Percentiles rank a stretch among this genome's conserved stretches.
phyloP scores from a whole-genome alignment of 37 sponge, comb jelly and placozoan genomes.

The Cladorhizidae sp. region DNA sequence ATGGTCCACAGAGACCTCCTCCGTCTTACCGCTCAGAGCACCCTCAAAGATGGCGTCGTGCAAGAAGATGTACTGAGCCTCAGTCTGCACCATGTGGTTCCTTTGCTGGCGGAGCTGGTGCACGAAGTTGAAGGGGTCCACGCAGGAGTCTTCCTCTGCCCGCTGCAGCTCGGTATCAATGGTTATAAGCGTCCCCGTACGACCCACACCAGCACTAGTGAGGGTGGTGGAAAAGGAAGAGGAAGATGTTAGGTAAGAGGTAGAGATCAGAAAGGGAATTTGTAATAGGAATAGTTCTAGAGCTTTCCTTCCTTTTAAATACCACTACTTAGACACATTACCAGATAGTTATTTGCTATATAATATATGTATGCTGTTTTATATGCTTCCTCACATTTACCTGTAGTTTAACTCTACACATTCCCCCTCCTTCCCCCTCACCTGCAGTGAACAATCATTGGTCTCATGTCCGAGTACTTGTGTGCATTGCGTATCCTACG shows the following conservation, averaged over 20 bases:
- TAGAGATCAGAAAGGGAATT: too few species aligned
- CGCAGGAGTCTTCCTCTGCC: conserved; percentile 40
- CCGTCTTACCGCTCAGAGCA: conserved; percentile 56
- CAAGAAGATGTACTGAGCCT: conserved; percentile 93
- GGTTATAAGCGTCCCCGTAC: conserved; percentile 87
- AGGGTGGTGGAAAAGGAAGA: neutral
- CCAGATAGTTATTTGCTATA: too few species aligned
- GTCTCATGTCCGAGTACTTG: conserved; percentile 34
- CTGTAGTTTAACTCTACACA: too few species aligned
- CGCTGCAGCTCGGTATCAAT: conserved; percentile 90
- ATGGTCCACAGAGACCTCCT: conserved; percentile 61
- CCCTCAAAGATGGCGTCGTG: conserved; percentile 95
- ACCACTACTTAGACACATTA: too few species aligned
- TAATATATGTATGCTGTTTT: too few species aligned
- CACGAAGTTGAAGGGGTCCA: conserved; percentile 76
- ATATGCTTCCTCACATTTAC: too few species aligned
- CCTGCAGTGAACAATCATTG: conserved; percentile 82
- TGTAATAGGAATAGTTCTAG: too few species aligned
- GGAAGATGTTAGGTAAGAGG: too few species aligned
- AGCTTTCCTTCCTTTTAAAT: too few species aligned
- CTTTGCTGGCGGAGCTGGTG: conserved; percentile 67
- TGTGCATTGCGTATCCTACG: conserved; percentile 32
- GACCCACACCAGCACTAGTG: conserved; percentile 93
- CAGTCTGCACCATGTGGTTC: conserved; percentile 94
- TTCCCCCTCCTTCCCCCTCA: neutral